Conservation (phyloP, 2,888 invertebrate species). For the Drosophila kanekoi region DNA sequence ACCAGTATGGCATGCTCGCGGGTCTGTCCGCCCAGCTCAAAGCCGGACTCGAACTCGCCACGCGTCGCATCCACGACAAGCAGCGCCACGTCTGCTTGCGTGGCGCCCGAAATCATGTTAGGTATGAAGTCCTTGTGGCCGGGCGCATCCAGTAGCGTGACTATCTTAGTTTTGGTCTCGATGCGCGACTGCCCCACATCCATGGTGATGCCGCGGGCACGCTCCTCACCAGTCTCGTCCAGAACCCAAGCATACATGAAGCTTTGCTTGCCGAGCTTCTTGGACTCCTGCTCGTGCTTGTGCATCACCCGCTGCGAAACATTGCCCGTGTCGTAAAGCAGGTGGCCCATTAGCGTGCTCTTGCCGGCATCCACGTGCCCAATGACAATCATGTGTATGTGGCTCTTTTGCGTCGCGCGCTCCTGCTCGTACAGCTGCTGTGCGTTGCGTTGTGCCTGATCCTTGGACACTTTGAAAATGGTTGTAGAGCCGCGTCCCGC, state of each 20-base stretch:
- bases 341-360: constrained; percentile 94
- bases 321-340: constrained; percentile 94
- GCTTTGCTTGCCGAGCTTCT: constrained; percentile 98
- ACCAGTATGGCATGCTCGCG: constrained; percentile 98
- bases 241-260: constrained; percentile 99
- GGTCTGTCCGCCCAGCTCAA: constrained; percentile 99
- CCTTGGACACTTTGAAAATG: constrained; percentile 81
- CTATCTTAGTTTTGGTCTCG: constrained; percentile 92
- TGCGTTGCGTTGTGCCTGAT: constrained; percentile 85
- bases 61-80: constrained; percentile 97
- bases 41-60: constrained; percentile 99
- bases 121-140: constrained; percentile 99
- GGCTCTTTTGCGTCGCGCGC: constrained; percentile 92
- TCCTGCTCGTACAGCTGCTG: constrained; percentile 89
- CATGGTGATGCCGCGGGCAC: constrained; percentile 98
- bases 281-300: constrained; percentile 98
- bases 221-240: constrained; percentile 99
- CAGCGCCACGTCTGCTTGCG: constrained; percentile 98
- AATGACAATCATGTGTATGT: constrained; percentile 95
- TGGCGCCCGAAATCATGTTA: constrained; percentile 99
- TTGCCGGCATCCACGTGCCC: constrained; percentile 93
- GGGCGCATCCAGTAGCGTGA: constrained; percentile 96
- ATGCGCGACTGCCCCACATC: constrained; percentile 97
- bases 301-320: constrained; percentile 95
- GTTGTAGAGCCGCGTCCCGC: constrained; percentile 45